phyloP scores from a whole-genome alignment of 1,140 invertebrate species.

The Lerema accius region DNA sequence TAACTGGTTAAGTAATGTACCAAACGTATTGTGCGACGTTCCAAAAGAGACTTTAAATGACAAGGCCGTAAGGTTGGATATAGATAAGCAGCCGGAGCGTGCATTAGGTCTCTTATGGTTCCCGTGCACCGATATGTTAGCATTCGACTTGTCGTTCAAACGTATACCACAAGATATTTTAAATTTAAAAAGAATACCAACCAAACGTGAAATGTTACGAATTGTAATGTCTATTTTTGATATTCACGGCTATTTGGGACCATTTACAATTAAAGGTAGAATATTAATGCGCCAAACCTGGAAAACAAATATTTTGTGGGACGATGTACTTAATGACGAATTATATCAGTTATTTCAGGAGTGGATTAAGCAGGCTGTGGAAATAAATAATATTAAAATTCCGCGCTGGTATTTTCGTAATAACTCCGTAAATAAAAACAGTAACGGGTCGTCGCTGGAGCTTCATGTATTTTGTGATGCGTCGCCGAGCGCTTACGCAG shows the following conservation, averaged over 20 bases:
- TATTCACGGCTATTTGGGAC: neutral
- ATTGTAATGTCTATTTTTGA: neutral
- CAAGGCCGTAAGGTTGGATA: neutral
- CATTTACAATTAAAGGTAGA: neutral
- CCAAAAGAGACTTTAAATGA: neutral
- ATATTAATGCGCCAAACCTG: neutral
- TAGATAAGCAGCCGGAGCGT: neutral
- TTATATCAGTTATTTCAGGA: neutral
- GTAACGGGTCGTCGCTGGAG: no score
- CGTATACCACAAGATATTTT: neutral
- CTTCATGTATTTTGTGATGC: neutral
- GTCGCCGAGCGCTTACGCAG: neutral
- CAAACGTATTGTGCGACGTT: neutral
- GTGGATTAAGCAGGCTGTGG: neutral
- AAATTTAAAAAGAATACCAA: neutral
- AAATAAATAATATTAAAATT: neutral
- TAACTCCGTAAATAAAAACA: neutral
- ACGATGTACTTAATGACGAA: conserved; percentile 41
- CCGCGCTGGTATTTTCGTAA: neutral
- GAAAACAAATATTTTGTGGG: neutral
- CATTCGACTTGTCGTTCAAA: neutral
- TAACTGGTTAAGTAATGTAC: neutral
- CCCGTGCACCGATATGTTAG: neutral
- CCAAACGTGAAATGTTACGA: neutral
- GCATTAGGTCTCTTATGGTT: neutral